A percentile compares a stretch with the other conserved stretches of the same genome.
Conservation (phyloP, 2,888 invertebrate species). For the Drosophila infuscata region DNA sequence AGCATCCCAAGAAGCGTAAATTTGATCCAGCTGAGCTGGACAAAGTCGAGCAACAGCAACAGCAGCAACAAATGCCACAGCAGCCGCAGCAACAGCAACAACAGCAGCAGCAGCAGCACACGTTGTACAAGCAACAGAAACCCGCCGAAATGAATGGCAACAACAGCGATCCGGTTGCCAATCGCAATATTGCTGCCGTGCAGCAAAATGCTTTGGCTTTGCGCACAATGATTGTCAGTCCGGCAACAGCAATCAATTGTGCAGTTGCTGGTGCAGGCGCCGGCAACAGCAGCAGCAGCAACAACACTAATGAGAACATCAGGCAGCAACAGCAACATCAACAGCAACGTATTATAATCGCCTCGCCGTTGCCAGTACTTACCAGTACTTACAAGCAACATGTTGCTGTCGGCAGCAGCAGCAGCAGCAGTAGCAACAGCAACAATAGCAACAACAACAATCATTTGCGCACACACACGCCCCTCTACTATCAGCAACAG, state of each 20-base stretch:
- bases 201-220: constrained; percentile 64
- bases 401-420: constrained; percentile 41
- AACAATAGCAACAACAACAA: constrained; percentile 45
- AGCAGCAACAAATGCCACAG: constrained; percentile 48
- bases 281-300: constrained; percentile 70
- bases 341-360: constrained; percentile 70
- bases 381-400: constrained; percentile 79
- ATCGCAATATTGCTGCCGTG: constrained; percentile 74
- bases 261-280: constrained; percentile 71
- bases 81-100: constrained; percentile 44
- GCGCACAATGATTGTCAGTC: constrained; percentile 67
- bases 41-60: constrained; percentile 75
- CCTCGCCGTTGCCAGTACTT: constrained; percentile 56
- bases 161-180: constrained; percentile 63
- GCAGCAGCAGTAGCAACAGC: constrained; percentile 31
- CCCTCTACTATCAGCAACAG: constrained; percentile 64
- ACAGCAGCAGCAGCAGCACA: constrained; percentile 34
- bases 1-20: constrained; percentile 95
- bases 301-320: constrained; percentile 64
- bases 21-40: constrained; percentile 85
- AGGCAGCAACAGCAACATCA: constrained; percentile 46
- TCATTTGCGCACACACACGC: constrained; percentile 70
- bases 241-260: constrained; percentile 57
- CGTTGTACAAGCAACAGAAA: constrained; percentile 70
- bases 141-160: constrained; percentile 71